These are phyloP conservation scores for Limanda limanda DNA, from an alignment of 2,113 vertebrate genomes.

Conservation along the genomic window DNA sequence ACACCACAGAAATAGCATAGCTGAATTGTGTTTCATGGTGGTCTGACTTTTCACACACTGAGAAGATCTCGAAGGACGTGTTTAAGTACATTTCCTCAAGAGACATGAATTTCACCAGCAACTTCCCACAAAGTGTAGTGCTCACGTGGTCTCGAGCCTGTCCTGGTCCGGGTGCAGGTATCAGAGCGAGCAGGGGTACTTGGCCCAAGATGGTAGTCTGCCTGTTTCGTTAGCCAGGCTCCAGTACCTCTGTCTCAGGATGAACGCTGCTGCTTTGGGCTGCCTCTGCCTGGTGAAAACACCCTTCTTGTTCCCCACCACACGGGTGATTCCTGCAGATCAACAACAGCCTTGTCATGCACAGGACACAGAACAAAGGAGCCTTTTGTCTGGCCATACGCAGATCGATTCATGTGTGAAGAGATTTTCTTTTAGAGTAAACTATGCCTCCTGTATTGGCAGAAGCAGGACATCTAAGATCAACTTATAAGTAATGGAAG, in stretches of 20 bases:
- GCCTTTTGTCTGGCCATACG: background rate
- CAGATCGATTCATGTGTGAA: background rate
- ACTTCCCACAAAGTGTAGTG: background rate
- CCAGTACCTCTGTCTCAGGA: slow-evolving; percentile 94
- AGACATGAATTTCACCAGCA: background rate
- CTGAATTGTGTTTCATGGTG: background rate
- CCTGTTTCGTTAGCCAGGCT: slow-evolving; percentile 90
- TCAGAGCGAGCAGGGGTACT: slow-evolving; percentile 78
- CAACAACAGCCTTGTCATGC: background rate
- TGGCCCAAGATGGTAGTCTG: slow-evolving; percentile 74
- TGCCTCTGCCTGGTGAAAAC: slow-evolving; percentile 94
- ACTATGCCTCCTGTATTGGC: too few species aligned
- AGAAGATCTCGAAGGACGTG: background rate
- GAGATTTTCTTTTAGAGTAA: background rate
- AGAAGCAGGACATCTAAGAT: background rate
- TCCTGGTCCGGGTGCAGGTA: background rate
- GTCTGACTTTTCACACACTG: background rate
- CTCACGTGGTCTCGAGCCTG: background rate
- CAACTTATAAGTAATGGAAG: background rate
- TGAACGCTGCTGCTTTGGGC: slow-evolving; percentile 91
- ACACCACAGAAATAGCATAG: background rate
- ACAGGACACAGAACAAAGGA: background rate
- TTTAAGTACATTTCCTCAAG: background rate
- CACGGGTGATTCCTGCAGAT: slow-evolving; percentile 81
- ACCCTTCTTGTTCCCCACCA: slow-evolving; percentile 94